A percentile compares a stretch with the other conserved stretches of the same genome.
These are phyloP conservation scores for Drosophila kurseongensis DNA, from an alignment of 1,140 invertebrate genomes.

Conservation along the genomic window DNA sequence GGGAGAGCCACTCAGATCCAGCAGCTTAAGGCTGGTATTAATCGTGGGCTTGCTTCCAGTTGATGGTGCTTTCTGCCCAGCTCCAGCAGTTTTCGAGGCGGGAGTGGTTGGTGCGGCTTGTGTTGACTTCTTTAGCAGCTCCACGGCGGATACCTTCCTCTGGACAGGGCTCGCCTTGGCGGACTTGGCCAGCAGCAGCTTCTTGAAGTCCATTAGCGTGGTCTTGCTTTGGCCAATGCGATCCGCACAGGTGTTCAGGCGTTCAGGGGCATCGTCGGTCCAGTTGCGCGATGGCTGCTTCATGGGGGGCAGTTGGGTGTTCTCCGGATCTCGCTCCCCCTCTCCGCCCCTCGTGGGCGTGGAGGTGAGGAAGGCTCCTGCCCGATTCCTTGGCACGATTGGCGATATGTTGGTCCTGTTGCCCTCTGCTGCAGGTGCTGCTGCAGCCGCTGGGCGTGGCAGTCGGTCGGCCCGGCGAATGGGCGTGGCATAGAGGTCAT, in stretches of 20 bases:
- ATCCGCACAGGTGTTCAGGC: constrained; percentile 86
- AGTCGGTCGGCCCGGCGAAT: constrained; percentile 74
- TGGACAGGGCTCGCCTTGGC: constrained; percentile 85
- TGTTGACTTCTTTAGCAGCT: constrained; percentile 89
- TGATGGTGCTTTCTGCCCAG: constrained; percentile 22
- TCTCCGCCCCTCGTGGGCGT: constrained; percentile 79
- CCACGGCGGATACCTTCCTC: constrained; percentile 91
- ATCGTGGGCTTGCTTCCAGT: constrained; percentile 62
- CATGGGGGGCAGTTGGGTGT: constrained; percentile 58
- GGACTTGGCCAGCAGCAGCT: constrained; percentile 88
- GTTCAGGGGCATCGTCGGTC: constrained; percentile 85
- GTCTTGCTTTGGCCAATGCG: constrained; percentile 88
- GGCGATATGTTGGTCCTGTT: constrained; percentile 86
- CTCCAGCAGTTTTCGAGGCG: background rate
- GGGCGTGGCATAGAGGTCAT: constrained; percentile 84
- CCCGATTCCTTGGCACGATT: constrained; percentile 86
- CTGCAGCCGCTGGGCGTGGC: constrained; percentile 58
- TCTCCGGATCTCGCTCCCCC: constrained; percentile 19
- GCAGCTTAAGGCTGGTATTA: constrained; percentile 82
- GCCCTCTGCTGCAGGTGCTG: constrained; percentile 5
- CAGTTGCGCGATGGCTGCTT: constrained; percentile 74
- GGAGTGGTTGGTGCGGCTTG: constrained; percentile 3
- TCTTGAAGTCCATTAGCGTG: constrained; percentile 92
- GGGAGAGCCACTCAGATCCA: constrained; percentile 88
- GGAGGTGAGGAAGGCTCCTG: constrained; percentile 86